These are phyloP conservation scores for Nothoprocta pentlandii DNA, from an alignment of 2,113 vertebrate genomes.

Conservation along the genomic window DNA sequence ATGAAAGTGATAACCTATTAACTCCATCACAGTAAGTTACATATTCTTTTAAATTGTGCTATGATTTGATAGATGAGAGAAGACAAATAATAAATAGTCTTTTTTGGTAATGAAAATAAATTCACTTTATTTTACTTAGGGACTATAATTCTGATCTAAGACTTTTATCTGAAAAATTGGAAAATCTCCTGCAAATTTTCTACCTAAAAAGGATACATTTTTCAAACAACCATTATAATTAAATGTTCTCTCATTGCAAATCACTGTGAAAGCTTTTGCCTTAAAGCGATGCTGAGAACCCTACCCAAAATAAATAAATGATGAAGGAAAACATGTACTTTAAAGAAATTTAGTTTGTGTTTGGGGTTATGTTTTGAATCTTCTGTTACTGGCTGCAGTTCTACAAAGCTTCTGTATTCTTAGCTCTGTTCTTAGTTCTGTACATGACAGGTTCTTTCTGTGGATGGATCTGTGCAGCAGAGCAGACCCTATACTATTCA, in stretches of 20 bases:
- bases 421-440: not conserved
- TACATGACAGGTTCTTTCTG: not conserved
- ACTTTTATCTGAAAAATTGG: not conserved
- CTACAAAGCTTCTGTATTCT: not conserved
- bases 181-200: not conserved
- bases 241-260: not conserved
- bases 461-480: not conserved
- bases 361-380: not conserved
- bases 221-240: not conserved
- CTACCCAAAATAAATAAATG: not conserved
- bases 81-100: not conserved
- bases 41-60: not conserved
- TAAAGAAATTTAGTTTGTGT: not conserved
- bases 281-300: not conserved
- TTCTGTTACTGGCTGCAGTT: not conserved
- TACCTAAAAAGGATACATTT: not conserved
- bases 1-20: constrained; percentile 83
- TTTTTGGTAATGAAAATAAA: not conserved
- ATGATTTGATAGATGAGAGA: not conserved
- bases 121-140: not conserved
- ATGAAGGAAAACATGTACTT: not conserved
- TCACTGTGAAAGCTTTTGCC: not conserved
- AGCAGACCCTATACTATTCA: not conserved
- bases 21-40: constrained; percentile 91
- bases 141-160: not conserved